Conservation (phyloP, 2,888 invertebrate species). For the Gastrophysa polygoni region DNA sequence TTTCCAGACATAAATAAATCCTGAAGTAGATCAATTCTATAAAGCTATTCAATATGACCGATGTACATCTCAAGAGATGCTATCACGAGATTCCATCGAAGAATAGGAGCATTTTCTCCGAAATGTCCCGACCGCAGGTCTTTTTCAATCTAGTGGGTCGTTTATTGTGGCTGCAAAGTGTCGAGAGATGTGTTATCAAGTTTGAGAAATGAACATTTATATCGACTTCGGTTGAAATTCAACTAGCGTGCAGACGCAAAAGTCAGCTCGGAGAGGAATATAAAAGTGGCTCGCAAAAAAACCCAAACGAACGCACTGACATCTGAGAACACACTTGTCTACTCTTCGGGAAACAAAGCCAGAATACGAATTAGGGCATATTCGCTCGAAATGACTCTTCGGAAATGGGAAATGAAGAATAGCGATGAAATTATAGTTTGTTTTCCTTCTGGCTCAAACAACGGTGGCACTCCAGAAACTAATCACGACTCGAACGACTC, state of each 20-base stretch:
- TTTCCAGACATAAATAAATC: too few species aligned
- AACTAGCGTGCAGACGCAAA: conserved; percentile 40
- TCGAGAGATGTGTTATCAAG: conserved; percentile 39
- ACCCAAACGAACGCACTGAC: conserved; percentile 40
- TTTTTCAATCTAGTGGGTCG: conserved; percentile 12
- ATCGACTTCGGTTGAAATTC: conserved; percentile 48
- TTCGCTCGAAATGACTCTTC: conserved; percentile 36
- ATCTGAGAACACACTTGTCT: conserved; percentile 44
- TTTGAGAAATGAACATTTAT: conserved; percentile 49
- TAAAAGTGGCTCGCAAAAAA: conserved; percentile 50
- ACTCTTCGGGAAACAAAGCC: conserved; percentile 31
- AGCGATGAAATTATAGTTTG: conserved; percentile 38
- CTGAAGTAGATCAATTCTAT: too few species aligned
- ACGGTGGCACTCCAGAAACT: conserved; percentile 27
- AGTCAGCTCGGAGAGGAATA: conserved; percentile 45
- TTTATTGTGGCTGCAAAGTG: conserved; percentile 13
- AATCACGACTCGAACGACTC: conserved; percentile 25
- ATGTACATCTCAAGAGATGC: neutral
- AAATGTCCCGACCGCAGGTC: conserved; percentile 14
- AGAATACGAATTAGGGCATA: conserved; percentile 46
- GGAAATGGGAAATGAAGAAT: conserved; percentile 33
- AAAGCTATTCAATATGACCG: too few species aligned
- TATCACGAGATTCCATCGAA: neutral
- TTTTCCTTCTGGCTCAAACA: conserved; percentile 19
- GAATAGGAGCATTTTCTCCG: neutral